phyloP scores from a whole-genome alignment of 2,888 invertebrate species.

The Drosophila eohydei region DNA sequence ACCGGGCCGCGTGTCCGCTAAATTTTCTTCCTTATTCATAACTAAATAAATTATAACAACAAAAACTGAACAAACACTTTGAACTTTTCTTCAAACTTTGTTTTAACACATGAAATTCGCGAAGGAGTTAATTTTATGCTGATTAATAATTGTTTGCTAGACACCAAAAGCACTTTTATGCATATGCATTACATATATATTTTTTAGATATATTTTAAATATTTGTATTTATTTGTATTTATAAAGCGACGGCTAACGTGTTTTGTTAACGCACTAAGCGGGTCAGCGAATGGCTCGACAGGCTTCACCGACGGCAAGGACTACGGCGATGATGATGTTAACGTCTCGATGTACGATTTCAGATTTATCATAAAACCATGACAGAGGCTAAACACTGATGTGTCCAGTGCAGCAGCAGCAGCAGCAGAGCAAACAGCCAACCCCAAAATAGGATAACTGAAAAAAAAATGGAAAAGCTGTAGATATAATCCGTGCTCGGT shows the following conservation, averaged over 20 bases:
- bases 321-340: conserved; percentile 81
- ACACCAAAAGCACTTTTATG: conserved; percentile 22
- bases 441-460: conserved; percentile 70
- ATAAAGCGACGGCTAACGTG: conserved; percentile 48
- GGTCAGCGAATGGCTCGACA: conserved; percentile 25
- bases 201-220: not conserved
- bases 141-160: conserved; percentile 1
- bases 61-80: conserved; percentile 22
- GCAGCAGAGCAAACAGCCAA: conserved; percentile 64
- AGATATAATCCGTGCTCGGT: conserved; percentile 77
- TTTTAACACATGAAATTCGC: conserved; percentile 14
- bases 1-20: conserved; percentile 66
- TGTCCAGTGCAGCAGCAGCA: conserved; percentile 64
- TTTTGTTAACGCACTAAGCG: conserved; percentile 27
- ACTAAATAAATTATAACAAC: not conserved
- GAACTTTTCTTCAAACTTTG: not conserved
- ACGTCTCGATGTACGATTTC: conserved; percentile 83
- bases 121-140: not conserved
- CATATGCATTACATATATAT: conserved; percentile 13
- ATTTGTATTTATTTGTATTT: not conserved
- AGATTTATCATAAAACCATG: conserved; percentile 84
- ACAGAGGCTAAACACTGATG: conserved; percentile 80
- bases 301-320: conserved; percentile 39
- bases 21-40: conserved; percentile 79
- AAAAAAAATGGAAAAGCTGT: conserved; percentile 41